phyloP scores from a whole-genome alignment of 2,797 vertebrate species.

The Molothrus ater region DNA sequence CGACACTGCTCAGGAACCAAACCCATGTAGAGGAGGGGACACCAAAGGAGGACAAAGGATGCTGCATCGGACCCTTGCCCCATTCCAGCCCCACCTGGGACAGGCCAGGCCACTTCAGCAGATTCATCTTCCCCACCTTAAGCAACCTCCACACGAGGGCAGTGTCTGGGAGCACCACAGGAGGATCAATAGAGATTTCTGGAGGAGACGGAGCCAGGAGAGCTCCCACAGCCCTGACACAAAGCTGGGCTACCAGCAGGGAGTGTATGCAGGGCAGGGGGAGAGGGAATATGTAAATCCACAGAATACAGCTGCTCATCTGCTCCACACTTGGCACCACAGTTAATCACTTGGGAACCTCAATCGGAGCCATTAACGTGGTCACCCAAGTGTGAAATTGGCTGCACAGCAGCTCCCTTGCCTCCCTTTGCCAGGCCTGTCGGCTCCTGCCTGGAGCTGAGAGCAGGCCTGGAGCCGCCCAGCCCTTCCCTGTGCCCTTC shows the following conservation, averaged over 20 bases:
- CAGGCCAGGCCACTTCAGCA: background rate
- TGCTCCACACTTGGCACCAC: background rate
- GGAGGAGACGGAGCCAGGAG: background rate
- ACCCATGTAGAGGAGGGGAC: background rate
- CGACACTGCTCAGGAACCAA: background rate
- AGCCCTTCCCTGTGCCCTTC: background rate
- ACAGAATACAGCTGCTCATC: constrained; percentile 6
- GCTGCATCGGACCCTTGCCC: background rate
- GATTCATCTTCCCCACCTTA: background rate
- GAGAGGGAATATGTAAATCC: background rate
- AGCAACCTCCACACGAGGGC: background rate
- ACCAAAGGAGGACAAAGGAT: background rate
- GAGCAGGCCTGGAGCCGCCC: background rate
- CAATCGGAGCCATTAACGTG: constrained; percentile 64
- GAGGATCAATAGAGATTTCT: background rate
- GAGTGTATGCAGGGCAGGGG: background rate
- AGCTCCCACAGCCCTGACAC: background rate
- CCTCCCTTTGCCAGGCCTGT: background rate
- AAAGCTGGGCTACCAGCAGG: background rate
- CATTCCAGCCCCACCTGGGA: background rate
- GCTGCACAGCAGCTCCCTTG: constrained; percentile 39
- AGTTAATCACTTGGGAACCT: constrained; percentile 65
- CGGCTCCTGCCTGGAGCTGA: background rate
- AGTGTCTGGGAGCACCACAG: background rate
- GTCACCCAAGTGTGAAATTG: constrained; percentile 73